Evolutionary conservation across 2,797 vertebrate species (phyloP).

Genomic region (Pristis pectinata): DNA sequence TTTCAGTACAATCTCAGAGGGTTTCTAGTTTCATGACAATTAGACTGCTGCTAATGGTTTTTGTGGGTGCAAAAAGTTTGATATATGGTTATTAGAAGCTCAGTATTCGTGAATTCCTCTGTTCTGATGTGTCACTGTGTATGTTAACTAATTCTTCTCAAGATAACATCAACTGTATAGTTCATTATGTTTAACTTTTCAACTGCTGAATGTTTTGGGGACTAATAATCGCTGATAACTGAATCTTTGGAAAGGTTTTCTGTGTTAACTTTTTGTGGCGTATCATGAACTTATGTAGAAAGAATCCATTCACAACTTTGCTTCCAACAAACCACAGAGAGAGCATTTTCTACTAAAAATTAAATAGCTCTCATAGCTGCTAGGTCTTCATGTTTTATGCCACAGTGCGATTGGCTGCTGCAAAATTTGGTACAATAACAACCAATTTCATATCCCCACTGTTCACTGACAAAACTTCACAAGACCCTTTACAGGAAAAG

Average conservation of each 20-base stretch:
- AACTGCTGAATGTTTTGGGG: background rate
- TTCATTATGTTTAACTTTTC: constrained; percentile 1
- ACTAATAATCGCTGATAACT: background rate
- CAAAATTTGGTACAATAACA: background rate
- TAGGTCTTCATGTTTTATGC: background rate
- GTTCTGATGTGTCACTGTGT: background rate
- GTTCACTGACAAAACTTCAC: background rate
- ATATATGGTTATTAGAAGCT: constrained; percentile 12
- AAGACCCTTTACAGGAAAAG: background rate
- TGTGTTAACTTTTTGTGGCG: background rate
- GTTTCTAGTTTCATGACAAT: constrained; percentile 14
- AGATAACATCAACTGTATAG: background rate
- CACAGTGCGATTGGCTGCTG: background rate
- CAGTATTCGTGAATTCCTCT: background rate
- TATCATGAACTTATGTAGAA: background rate
- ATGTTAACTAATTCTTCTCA: background rate
- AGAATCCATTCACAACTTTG: background rate
- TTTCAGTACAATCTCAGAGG: constrained; percentile 17
- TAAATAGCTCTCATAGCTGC: background rate
- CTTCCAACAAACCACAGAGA: background rate
- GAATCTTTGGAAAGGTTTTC: background rate
- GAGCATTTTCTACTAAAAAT: background rate
- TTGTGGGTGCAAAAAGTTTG: constrained; percentile 28
- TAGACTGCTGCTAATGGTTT: background rate
- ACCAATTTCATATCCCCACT: background rate